Evolutionary conservation across 2,113 vertebrate genomes (phyloP), one percentile per base, ranked within the genome.

Genomic region (Oryzias javanicus): DNA sequence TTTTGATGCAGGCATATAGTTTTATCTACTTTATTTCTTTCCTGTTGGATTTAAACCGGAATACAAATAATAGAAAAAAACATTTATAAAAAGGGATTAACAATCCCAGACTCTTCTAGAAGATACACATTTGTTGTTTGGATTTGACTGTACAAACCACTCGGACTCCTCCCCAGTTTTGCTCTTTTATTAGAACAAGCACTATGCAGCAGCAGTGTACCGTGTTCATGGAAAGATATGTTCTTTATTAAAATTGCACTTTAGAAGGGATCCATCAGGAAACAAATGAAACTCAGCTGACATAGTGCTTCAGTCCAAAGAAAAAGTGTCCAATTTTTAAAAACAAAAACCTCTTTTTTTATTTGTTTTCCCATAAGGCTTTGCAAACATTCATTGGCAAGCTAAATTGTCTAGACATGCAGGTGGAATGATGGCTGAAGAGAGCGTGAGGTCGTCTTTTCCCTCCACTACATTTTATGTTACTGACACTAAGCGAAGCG

Each of bases 111-210:
- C 0, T 3, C 8, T 35, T 35, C 12, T 35, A 8, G 35, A 2
- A 22, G 22, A 22, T 2, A 22, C 35, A 35, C 10, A 35, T 35
- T 35, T 35, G 29, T 1, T 8, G 29, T 35, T 35, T 8, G 29
- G 2, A 35, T 8, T 35, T 35, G 10, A 35, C 12, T 25, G 40
- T 3, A 74, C 4, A 60, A 70, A 70, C 22, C 53, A 81, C 67
- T 72, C 67, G 57, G 17, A 57, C 49, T 1, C 54, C 16, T 6
- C 8, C 8, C 61, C 64, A 62, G 67, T 85, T 89, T 86, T 83
- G 69, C 72, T 49, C 59, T 90, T 96, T 94, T 96, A 95, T 94
- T 95, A 89, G 91, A 94, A 94, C 92, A 93, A 95, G 94, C 94
- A 92, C 90, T 92, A 92, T 83, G 88, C 91, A 95, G 94, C 94